Conservation (phyloP, 2,113 vertebrate species). For the Atrichornis clamosus region DNA sequence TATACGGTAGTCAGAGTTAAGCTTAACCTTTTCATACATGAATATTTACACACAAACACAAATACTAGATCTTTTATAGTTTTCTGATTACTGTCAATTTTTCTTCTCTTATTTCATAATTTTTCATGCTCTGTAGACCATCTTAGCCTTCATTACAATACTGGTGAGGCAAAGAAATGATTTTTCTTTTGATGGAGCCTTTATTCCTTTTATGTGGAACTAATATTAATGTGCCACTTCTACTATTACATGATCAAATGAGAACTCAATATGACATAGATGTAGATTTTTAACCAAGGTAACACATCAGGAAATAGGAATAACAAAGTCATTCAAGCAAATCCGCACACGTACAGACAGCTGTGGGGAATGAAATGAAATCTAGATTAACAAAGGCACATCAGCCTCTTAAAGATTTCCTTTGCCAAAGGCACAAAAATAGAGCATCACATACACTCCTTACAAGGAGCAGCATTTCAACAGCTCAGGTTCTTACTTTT, state of each 20-base stretch:
- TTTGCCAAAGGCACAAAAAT: neutral
- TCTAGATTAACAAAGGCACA: neutral
- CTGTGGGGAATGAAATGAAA: neutral
- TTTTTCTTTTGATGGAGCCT: neutral
- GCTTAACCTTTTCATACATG: neutral
- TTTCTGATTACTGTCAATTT: neutral
- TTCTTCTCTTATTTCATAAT: neutral
- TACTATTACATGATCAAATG: neutral
- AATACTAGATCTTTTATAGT: neutral
- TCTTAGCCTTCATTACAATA: neutral
- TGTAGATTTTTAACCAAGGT: neutral
- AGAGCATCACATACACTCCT: neutral
- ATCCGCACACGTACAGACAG: neutral
- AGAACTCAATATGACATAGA: neutral
- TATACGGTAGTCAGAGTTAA: neutral
- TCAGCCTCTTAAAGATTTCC: neutral
- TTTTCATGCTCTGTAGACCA: neutral
- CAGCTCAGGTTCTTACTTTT: neutral
- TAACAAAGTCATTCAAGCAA: neutral
- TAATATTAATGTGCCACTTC: neutral
- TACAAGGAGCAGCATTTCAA: neutral
- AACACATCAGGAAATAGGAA: neutral
- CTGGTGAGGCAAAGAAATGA: neutral
- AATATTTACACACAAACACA: neutral
- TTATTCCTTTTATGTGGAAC: neutral